Percentiles rank a stretch among this genome's conserved stretches.
Evolutionary conservation across 2,797 vertebrate species (phyloP).

Genomic region (Fringilla coelebs): DNA sequence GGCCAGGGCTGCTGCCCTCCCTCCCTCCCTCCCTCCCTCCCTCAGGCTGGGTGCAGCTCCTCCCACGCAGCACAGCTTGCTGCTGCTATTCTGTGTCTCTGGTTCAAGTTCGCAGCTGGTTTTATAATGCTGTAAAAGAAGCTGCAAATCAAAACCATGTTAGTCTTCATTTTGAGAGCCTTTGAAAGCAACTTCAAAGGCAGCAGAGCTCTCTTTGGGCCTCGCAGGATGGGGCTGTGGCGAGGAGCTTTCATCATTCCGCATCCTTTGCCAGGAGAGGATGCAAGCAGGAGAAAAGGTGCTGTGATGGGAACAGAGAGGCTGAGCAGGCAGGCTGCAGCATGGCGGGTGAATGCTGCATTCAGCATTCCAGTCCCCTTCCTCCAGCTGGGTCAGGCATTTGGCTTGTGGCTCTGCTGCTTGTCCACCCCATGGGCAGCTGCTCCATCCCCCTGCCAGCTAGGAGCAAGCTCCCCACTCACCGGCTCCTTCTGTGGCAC

Average conservation of each 20-base stretch:
- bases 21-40: neutral
- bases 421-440: accelerated
- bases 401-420: neutral
- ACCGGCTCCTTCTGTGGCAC: accelerated
- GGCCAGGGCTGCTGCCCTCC: neutral
- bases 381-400: neutral
- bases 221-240: slow-evolving; percentile 45
- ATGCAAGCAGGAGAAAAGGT: neutral
- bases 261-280: neutral
- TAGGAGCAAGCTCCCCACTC: neutral
- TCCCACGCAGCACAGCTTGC: neutral
- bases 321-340: neutral
- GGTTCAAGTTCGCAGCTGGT: slow-evolving; percentile 62
- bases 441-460: neutral
- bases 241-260: slow-evolving; percentile 18
- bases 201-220: slow-evolving; percentile 12
- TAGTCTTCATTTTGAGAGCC: slow-evolving; percentile 18
- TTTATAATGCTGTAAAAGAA: slow-evolving; percentile 67
- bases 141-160: slow-evolving; percentile 70
- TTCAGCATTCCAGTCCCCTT: neutral
- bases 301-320: neutral
- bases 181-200: slow-evolving; percentile 67
- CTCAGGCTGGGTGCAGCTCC: neutral
- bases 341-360: neutral
- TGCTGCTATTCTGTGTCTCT: slow-evolving; percentile 30